Base-by-base conservation (phyloP, 2,797 vertebrate genomes). In the Sphaeramia orbicularis region DNA sequence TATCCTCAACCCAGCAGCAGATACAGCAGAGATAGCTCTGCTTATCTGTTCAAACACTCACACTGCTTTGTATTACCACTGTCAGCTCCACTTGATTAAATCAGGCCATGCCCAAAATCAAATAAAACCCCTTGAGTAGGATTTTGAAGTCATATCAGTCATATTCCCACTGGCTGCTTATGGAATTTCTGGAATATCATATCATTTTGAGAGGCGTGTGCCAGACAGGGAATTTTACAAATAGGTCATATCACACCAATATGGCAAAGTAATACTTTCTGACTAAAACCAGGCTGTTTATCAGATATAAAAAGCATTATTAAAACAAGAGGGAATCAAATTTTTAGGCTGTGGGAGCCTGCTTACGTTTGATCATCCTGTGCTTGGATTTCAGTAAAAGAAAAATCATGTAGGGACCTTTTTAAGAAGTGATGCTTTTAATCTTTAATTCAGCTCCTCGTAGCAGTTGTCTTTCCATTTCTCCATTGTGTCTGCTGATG, bases 101-200 rank as follows among this genome's bases (percentile, higher is more conserved):
- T 91, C 88, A 90, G 82, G 75, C 81, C 85, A 61, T 65, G 72
- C 79, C 81, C 67, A 72, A 87, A 90, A 89, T 88, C 87, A 90
- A 88, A 90, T 89, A 83, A 88, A 85, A 65, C 16, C 84, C 74
- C 77, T 49, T 3, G 60, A 86, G 86, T 68, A 14, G 61, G 81
- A 76, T 85, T 89, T 81, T 64, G 60, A 80, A 88, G 52, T 51
- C 57, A 11, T 44, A 65, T 66, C 53, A 7, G 45, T 73, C 60
- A n/a, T 67, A 72, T 74, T 80, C 76, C 71, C 44, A 38, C 63
- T 9, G 65, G 65, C 68, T 41, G 10, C 38, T 3, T 70, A 55
- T 48, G 71, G 80, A 78, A 81, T 77, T 76, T 86, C 52, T 81
- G 75, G 65, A 76, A 75, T 75, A 58, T 67, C 6, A 10, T 55